phyloP scores from a whole-genome alignment of 2,888 invertebrate species.

The Baronia brevicornis region DNA sequence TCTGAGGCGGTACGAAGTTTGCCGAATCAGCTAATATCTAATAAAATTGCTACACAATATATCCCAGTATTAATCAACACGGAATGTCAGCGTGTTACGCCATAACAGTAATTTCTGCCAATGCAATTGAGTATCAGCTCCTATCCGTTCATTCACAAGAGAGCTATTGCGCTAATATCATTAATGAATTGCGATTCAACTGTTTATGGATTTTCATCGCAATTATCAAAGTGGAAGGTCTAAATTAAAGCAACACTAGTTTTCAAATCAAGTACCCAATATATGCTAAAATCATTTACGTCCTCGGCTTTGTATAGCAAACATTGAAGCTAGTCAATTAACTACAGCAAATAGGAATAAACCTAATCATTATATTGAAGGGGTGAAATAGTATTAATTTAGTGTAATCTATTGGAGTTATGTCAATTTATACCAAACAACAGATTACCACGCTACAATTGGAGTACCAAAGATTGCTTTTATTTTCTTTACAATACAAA shows the following conservation, averaged over 20 bases:
- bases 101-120: too few relatives aligned
- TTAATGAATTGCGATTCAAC: conserved; percentile 1
- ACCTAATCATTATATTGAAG: conserved; percentile 5
- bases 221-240: not conserved
- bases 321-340: conserved; percentile 11
- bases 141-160: not conserved
- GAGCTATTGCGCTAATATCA: not conserved
- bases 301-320: conserved; percentile 9
- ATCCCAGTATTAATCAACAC: too few relatives aligned
- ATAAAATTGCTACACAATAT: too few relatives aligned
- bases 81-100: too few relatives aligned
- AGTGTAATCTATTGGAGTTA: not conserved
- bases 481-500: too few relatives aligned
- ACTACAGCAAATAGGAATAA: conserved; percentile 10
- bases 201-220: conserved; percentile 1
- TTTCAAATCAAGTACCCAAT: conserved; percentile 2
- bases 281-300: conserved; percentile 4
- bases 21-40: too few relatives aligned
- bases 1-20: too few relatives aligned
- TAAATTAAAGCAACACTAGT: conserved; percentile 6
- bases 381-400: conserved; percentile 3
- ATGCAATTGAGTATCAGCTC: too few relatives aligned
- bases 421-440: too few relatives aligned
- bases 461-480: conserved; percentile 1
- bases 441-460: too few relatives aligned